Evolutionary conservation across 2,797 vertebrate species (phyloP).

Genomic region (Sciurus vulgaris): DNA sequence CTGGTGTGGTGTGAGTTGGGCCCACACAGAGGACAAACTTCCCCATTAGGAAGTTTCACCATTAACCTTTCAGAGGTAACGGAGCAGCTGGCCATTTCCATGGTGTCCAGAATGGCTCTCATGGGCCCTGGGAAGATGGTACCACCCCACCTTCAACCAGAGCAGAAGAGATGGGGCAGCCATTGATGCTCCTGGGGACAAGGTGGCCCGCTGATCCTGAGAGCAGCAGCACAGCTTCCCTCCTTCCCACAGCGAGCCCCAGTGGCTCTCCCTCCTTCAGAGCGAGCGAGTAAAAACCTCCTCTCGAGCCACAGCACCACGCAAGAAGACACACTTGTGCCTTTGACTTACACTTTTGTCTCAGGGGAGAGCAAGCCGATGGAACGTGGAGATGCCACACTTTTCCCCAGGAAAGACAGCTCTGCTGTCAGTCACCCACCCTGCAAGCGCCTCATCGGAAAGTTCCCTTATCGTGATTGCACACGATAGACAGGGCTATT

Average conservation of each 20-base stretch:
- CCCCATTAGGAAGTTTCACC: constrained; percentile 85
- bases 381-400: constrained; percentile 76
- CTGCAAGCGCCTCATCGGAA: constrained; percentile 82
- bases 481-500: constrained; percentile 83
- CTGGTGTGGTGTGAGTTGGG: constrained; percentile 88
- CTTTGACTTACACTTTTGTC: constrained; percentile 79
- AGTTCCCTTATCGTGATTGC: constrained; percentile 85
- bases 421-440: constrained; percentile 78
- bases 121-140: neutral
- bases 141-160: neutral
- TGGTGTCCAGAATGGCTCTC: constrained; percentile 78
- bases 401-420: constrained; percentile 83
- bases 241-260: constrained; percentile 30
- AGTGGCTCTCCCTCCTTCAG: constrained; percentile 53
- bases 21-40: constrained; percentile 78
- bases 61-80: constrained; percentile 77
- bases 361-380: constrained; percentile 81
- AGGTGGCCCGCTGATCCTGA: constrained; percentile 10
- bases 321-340: constrained; percentile 60
- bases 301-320: neutral
- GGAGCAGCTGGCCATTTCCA: constrained; percentile 81
- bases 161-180: neutral
- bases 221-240: neutral
- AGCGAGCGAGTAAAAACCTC: constrained; percentile 30
- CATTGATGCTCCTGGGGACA: neutral